Evolutionary conservation across 2,797 vertebrate genomes (phyloP).

Genomic region (Gambelia wislizenii): DNA sequence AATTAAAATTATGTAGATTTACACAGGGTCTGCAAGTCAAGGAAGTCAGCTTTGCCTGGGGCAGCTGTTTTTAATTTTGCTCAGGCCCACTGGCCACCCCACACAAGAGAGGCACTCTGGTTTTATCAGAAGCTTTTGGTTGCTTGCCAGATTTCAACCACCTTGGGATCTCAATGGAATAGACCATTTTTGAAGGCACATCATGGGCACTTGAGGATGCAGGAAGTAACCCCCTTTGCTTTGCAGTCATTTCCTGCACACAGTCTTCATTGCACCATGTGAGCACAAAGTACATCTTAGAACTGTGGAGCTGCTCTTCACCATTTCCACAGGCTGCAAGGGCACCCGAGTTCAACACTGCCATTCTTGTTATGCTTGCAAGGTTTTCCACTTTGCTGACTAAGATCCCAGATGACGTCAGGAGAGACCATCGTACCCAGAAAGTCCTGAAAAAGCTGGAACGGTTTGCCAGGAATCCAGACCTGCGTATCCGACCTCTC

Average conservation of each 20-base stretch:
- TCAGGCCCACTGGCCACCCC: too few relatives aligned
- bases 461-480: slow-evolving; percentile 74
- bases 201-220: too few relatives aligned
- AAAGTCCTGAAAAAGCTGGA: slow-evolving; percentile 79
- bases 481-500: slow-evolving; percentile 73
- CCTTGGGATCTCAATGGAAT: too few relatives aligned
- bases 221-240: too few relatives aligned
- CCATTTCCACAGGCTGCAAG: background rate
- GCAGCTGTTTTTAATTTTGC: background rate
- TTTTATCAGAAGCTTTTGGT: background rate
- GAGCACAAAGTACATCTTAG: too few relatives aligned
- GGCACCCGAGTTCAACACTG: too few relatives aligned
- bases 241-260: too few relatives aligned
- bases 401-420: slow-evolving; percentile 74
- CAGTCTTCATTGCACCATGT: too few relatives aligned
- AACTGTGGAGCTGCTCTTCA: too few relatives aligned
- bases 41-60: background rate
- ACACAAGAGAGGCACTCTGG: too few relatives aligned
- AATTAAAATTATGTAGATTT: background rate
- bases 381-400: slow-evolving; percentile 81
- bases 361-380: background rate
- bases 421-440: slow-evolving; percentile 69
- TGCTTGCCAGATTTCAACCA: background rate
- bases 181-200: too few relatives aligned
- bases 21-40: background rate